phyloP scores from a whole-genome alignment of 2,888 invertebrate species.

The Rhagonycha lutea region DNA sequence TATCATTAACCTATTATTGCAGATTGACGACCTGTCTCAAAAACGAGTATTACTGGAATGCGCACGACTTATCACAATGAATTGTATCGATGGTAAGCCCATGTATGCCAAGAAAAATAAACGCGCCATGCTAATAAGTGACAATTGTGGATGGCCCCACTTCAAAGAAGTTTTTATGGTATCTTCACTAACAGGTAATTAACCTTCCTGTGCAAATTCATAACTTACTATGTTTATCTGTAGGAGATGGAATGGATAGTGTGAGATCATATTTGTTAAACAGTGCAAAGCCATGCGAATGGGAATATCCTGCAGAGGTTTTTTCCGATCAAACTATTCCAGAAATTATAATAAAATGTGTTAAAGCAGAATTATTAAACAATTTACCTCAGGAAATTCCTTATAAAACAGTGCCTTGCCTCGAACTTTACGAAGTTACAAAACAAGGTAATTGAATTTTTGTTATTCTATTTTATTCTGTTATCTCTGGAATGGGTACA shows the following conservation, averaged over 20 bases:
- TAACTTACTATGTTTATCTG: background rate
- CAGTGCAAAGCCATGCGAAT: constrained; percentile 67
- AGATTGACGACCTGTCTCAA: constrained; percentile 65
- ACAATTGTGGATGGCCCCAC: constrained; percentile 65
- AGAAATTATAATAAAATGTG: constrained; percentile 71
- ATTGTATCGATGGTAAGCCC: constrained; percentile 48
- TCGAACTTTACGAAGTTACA: constrained; percentile 67
- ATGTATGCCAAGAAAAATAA: constrained; percentile 35
- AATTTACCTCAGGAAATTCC: constrained; percentile 85
- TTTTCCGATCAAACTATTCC: constrained; percentile 78
- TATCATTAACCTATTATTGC: background rate
- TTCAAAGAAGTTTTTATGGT: constrained; percentile 91
- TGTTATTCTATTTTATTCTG: no score
- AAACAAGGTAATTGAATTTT: background rate
- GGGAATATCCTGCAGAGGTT: constrained; percentile 68
- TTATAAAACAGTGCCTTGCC: constrained; percentile 67
- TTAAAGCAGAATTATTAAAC: constrained; percentile 84
- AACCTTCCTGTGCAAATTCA: constrained; percentile 36
- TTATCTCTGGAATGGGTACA: no score
- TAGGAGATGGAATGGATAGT: constrained; percentile 48
- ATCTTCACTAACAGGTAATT: constrained; percentile 75
- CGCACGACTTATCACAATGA: constrained; percentile 70
- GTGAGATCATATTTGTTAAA: constrained; percentile 65
- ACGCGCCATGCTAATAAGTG: constrained; percentile 32
- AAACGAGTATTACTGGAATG: constrained; percentile 74